A percentile compares a stretch with the other conserved stretches of the same genome.
Conservation (phyloP, 2,113 vertebrate genomes). For the Limnothrissa miodon region DNA sequence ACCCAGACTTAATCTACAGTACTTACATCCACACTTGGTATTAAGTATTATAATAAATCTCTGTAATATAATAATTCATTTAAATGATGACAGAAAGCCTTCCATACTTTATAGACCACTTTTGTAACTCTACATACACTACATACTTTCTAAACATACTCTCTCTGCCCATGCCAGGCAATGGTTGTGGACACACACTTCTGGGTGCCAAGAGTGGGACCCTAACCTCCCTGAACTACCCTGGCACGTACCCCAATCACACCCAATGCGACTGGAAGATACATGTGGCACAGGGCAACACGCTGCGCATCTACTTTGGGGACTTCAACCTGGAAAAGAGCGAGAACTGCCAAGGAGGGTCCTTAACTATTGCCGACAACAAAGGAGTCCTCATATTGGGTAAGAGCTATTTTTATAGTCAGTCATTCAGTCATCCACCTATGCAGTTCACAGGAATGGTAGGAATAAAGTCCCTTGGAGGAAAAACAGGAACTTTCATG, state of each 20-base stretch:
- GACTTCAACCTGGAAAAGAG: conserved; percentile 82
- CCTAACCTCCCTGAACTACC: conserved; percentile 80
- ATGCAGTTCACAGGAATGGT: neutral
- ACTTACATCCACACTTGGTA: neutral
- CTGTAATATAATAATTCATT: neutral
- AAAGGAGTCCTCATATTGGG: conserved; percentile 60
- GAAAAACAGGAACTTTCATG: neutral
- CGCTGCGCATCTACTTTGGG: conserved; percentile 73
- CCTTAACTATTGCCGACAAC: conserved; percentile 68
- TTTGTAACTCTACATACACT: neutral
- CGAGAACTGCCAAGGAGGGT: conserved; percentile 70
- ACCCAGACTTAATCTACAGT: neutral
- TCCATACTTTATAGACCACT: neutral
- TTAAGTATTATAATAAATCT: neutral
- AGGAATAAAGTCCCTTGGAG: neutral
- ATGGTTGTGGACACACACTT: conserved; percentile 80
- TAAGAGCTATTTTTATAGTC: conserved; percentile 56
- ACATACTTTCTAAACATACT: too few species aligned
- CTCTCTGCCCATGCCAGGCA: conserved; percentile 61
- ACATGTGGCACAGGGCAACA: conserved; percentile 59
- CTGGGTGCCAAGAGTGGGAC: conserved; percentile 77
- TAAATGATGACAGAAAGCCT: neutral
- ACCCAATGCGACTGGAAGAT: conserved; percentile 75
- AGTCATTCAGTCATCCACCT: too few species aligned
- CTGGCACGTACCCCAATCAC: conserved; percentile 81